Percentiles rank a stretch among this genome's conserved stretches.
Conservation (phyloP, 35 echinoderm and acorn worm species). For the Eucidaris tribuloides region DNA sequence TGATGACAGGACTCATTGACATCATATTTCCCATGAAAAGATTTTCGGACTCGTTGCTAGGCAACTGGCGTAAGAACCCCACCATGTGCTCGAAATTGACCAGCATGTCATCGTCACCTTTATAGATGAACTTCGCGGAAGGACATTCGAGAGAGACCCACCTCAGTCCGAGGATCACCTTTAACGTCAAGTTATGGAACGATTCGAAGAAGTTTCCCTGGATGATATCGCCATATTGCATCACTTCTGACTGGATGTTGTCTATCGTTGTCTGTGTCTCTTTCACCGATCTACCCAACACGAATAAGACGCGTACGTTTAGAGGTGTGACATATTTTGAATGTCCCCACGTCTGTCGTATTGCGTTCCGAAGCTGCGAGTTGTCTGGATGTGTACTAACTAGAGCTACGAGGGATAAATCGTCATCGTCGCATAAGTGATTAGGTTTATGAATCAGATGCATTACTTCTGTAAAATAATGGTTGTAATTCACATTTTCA, state of each 20-base stretch:
- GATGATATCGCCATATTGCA: slow-evolving; percentile 52
- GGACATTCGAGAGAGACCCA: slow-evolving; percentile 51
- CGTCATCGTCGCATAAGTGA: slow-evolving; percentile 34
- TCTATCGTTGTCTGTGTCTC: slow-evolving; percentile 24
- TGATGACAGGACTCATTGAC: slow-evolving; percentile 46
- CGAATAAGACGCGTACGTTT: slow-evolving; percentile 75
- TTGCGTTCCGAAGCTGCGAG: slow-evolving; percentile 57
- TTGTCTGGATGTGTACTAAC: slow-evolving; percentile 64
- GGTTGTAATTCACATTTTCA: slow-evolving; percentile 28
- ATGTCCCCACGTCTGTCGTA: slow-evolving; percentile 68
- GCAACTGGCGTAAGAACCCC: slow-evolving; percentile 15
- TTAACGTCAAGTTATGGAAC: slow-evolving; percentile 79
- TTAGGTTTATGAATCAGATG: slow-evolving; percentile 56
- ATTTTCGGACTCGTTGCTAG: background rate
- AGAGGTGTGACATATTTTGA: slow-evolving; percentile 31
- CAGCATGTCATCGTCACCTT: slow-evolving; percentile 93
- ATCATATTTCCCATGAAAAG: slow-evolving; percentile 85
- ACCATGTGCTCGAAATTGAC: slow-evolving; percentile 82
- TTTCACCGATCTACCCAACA: slow-evolving; percentile 51
- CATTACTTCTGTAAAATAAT: slow-evolving; percentile 49
- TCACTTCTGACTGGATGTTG: slow-evolving; percentile 31
- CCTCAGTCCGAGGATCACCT: slow-evolving; percentile 65
- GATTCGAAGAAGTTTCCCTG: slow-evolving; percentile 80
- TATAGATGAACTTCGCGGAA: slow-evolving; percentile 61
- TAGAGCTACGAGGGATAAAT: slow-evolving; percentile 56